phyloP scores from a whole-genome alignment of 2,888 invertebrate genomes.

The Drosophila fulvimacula region DNA sequence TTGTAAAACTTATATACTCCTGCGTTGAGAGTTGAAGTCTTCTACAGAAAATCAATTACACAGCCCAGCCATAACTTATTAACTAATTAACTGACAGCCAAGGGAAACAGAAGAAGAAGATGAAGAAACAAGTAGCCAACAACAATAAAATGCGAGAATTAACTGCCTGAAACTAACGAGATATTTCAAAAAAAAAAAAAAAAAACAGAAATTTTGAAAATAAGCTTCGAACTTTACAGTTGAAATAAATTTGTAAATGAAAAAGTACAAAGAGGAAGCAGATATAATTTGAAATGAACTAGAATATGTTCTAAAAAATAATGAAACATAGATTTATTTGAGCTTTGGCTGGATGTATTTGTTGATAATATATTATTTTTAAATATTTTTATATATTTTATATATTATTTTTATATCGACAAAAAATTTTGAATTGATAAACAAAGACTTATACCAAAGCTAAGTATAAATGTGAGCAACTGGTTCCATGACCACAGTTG shows the following conservation, averaged over 20 bases:
- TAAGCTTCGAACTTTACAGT: not conserved
- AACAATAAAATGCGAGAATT: conserved; percentile 28
- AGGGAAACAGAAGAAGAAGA: not conserved
- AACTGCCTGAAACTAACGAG: conserved; percentile 27
- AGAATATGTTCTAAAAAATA: not conserved
- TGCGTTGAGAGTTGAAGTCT: not conserved
- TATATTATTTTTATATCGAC: not conserved
- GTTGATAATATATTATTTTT: no score
- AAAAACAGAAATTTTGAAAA: conserved; percentile 2
- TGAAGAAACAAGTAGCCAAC: not conserved
- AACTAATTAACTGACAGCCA: conserved; percentile 43
- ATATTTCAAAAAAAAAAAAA: conserved; percentile 1
- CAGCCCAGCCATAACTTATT: conserved; percentile 35
- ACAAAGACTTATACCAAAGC: no score
- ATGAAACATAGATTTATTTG: not conserved
- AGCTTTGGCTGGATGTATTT: no score
- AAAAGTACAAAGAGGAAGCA: not conserved
- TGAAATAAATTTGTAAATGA: not conserved
- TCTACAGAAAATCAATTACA: conserved; percentile 52
- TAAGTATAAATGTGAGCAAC: no score
- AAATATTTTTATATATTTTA: not conserved
- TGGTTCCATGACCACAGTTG: no score
- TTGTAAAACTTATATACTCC: conserved; percentile 6
- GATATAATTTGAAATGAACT: not conserved
- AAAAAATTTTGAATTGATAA: no score